Evolutionary conservation across 92 coral and sea anemone species (phyloP), one percentile per base, ranked within the genome.

Genomic region (Umimayanthus kanabou): DNA sequence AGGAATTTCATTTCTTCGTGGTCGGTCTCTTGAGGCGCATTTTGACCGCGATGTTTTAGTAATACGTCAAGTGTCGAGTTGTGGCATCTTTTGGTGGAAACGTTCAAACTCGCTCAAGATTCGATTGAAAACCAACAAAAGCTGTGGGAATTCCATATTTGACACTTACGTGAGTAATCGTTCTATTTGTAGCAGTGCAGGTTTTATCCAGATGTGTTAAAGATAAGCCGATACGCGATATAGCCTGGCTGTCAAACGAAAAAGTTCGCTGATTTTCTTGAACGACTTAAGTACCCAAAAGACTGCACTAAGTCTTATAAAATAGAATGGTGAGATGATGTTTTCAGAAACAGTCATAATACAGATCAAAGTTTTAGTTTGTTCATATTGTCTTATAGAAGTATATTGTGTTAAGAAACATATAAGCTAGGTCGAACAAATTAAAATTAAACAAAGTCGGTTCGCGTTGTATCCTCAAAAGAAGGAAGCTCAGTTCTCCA

Each of bases 21-120:
- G 85, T 80, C 85, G 85, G 18, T 55, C 70, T 30, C 85, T 80
- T 5, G 85, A 80, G 55, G 85, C 73, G 2, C 15, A 80, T 61
- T 80, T 80, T 39, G 73, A 80, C 47, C 70, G 70, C 50, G 73
- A 80, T 57, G 67, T 39, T n/a, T 61, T 29, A 23, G 85, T 33
- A 33, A 80, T 80, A 80, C 84, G 69, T 18, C 66, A 80, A 80
- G 47, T 80, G 11, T 80, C 85, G 53, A 58, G 85, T 58, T 80
- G 85, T 20, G 73, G 85, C 8, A 16, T 80, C 14, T 80, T 80
- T 37, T 80, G 85, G 85, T 80, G 85, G 85, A 58, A 55, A 15
- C 85, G 85, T 39, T 80, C 85, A 23, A 58, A n/a, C 1, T 80
- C 85, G 11, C 72, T 80, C 8, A 80, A 53, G 73, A 80, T 80